Percentiles rank a stretch among this genome's conserved stretches.
These are phyloP conservation scores for Alentia gelatinosa DNA, from an alignment of 2,888 invertebrate species.

Conservation along the genomic window DNA sequence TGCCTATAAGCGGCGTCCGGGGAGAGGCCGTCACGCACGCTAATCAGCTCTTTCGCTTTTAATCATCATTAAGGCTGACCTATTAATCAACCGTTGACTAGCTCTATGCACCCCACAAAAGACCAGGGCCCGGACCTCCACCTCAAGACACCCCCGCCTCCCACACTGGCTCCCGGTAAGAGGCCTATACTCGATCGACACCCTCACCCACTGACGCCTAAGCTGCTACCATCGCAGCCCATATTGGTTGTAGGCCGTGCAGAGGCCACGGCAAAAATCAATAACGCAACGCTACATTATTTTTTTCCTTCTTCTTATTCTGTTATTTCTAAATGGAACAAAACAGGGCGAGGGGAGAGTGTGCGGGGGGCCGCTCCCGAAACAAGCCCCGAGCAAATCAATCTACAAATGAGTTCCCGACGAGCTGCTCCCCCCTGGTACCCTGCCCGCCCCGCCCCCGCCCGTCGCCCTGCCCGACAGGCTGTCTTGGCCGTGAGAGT, in stretches of 20 bases:
- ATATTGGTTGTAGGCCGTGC: background rate
- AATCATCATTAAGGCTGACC: conserved; percentile 14
- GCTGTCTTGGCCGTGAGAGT: background rate
- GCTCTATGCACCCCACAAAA: background rate
- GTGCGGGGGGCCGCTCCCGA: background rate
- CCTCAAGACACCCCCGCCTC: background rate
- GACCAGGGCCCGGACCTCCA: too few relatives aligned
- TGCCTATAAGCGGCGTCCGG: background rate
- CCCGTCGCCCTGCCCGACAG: background rate
- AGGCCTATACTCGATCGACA: too few relatives aligned
- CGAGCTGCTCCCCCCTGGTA: background rate
- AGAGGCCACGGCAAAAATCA: background rate
- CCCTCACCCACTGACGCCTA: too few relatives aligned
- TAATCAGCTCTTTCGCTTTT: conserved; percentile 43
- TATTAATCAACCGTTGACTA: conserved; percentile 22
- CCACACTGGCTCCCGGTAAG: too few relatives aligned
- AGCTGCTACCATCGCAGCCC: background rate
- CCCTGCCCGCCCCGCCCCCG: background rate
- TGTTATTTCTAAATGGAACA: conserved; percentile 40
- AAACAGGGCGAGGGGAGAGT: background rate
- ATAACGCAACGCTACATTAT: conserved; percentile 9
- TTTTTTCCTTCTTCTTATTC: background rate
- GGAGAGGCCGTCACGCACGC: background rate
- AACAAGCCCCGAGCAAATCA: conserved; percentile 45
- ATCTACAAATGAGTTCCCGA: conserved; percentile 6